phyloP scores from a whole-genome alignment of 2,797 vertebrate species.

The Tarsius wallacei region DNA sequence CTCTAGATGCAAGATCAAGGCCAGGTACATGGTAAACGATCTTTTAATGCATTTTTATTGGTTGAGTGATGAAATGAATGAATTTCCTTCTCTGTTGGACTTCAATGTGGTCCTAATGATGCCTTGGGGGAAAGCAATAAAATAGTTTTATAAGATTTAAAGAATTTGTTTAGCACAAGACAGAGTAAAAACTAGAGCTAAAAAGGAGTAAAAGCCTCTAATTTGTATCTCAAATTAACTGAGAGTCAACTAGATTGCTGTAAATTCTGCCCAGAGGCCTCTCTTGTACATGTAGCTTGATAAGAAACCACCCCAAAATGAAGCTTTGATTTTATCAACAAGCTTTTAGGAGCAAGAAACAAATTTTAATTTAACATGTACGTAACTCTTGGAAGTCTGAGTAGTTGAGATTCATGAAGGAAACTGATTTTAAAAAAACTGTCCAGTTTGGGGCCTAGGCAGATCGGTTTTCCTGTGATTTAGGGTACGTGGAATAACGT shows the following conservation, averaged over 20 bases:
- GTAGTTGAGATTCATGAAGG: background rate
- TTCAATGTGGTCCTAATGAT: constrained; percentile 2
- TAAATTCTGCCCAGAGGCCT: constrained; percentile 37
- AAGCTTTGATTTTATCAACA: constrained; percentile 60
- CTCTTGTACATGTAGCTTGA: background rate
- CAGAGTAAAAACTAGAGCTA: constrained; percentile 47
- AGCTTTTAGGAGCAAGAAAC: constrained; percentile 50
- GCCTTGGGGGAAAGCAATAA: constrained; percentile 1
- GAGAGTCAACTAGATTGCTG: background rate
- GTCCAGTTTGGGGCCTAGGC: background rate
- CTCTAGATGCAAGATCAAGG: constrained; percentile 13
- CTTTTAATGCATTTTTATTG: constrained; percentile 53
- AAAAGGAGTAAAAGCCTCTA: constrained; percentile 33
- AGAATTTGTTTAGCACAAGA: constrained; percentile 11
- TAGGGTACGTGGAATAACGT: background rate
- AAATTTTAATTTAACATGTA: constrained; percentile 51
- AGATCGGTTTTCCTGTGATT: background rate
- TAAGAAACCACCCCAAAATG: constrained; percentile 23
- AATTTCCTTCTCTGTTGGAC: background rate
- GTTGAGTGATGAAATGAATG: constrained; percentile 42
- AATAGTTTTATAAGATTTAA: constrained; percentile 45
- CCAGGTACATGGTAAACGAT: background rate
- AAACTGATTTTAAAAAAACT: constrained; percentile 18
- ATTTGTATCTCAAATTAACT: constrained; percentile 50
- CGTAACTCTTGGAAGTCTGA: constrained; percentile 2